These are phyloP conservation scores for Agrotis segetum DNA, from an alignment of 2,888 invertebrate genomes.

Conservation along the genomic window DNA sequence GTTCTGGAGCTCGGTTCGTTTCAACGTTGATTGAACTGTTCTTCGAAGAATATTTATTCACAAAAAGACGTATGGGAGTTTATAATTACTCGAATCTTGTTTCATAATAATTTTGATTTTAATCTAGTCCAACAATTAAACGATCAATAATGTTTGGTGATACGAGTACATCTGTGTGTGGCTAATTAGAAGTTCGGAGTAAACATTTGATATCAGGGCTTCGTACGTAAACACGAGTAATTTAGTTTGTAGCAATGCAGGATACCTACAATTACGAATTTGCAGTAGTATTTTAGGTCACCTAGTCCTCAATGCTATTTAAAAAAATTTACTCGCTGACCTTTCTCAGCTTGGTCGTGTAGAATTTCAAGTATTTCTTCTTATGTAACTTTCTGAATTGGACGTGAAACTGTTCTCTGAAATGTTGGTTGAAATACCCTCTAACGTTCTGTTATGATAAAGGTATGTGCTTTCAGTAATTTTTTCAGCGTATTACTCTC, in stretches of 20 bases:
- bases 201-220: too few relatives aligned
- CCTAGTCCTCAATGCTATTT: constrained; percentile 45
- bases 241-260: too few relatives aligned
- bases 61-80: constrained; percentile 63
- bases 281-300: too few relatives aligned
- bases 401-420: constrained; percentile 15
- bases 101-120: constrained; percentile 74
- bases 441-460: neutral
- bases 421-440: neutral
- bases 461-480: neutral
- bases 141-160: constrained; percentile 68
- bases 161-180: constrained; percentile 62
- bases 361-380: constrained; percentile 31
- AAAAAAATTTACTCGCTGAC: constrained; percentile 37
- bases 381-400: constrained; percentile 7
- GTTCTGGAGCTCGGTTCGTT: constrained; percentile 36
- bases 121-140: constrained; percentile 75
- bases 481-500: neutral
- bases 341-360: constrained; percentile 32
- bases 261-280: too few relatives aligned
- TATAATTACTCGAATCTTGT: constrained; percentile 69
- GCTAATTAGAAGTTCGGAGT: too few relatives aligned
- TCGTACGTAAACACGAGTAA: too few relatives aligned
- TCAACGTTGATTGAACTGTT: constrained; percentile 52
- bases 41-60: constrained; percentile 64